Percentiles rank a stretch among this genome's conserved stretches.
phyloP scores from a whole-genome alignment of 2,797 vertebrate species.

The Pangasius sanitwongsei region DNA sequence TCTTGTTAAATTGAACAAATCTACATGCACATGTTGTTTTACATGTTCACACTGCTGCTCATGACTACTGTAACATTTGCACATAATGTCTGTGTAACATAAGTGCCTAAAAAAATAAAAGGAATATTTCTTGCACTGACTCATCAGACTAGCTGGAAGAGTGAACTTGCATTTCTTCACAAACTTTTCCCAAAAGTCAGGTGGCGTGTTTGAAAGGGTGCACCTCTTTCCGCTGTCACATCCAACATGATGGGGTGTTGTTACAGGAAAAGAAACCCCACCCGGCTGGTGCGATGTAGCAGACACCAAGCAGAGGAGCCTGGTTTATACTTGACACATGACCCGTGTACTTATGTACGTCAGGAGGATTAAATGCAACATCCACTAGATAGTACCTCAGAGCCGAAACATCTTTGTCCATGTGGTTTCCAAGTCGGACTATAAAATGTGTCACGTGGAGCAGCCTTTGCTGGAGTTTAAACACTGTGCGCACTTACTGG shows the following conservation, averaged over 20 bases:
- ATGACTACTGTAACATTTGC: neutral
- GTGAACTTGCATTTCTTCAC: too few species aligned
- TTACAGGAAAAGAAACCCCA: too few species aligned
- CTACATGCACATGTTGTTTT: neutral
- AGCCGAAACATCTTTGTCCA: neutral
- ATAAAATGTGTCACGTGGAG: neutral
- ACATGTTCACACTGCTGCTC: neutral
- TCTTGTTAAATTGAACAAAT: neutral
- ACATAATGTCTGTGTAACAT: too few species aligned
- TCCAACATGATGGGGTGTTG: neutral
- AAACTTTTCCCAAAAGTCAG: too few species aligned
- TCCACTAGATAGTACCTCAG: too few species aligned
- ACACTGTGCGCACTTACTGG: neutral
- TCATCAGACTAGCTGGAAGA: too few species aligned
- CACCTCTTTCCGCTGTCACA: neutral
- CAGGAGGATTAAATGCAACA: too few species aligned
- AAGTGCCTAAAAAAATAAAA: neutral
- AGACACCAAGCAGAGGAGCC: neutral
- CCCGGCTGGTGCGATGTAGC: too few species aligned
- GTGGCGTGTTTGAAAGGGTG: neutral
- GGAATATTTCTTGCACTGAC: neutral
- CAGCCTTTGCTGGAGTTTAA: neutral
- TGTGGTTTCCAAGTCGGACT: neutral
- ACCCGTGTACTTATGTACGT: too few species aligned
- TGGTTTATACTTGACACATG: neutral